phyloP scores from a whole-genome alignment of 2,888 invertebrate species.

The Priapulus caudatus region DNA sequence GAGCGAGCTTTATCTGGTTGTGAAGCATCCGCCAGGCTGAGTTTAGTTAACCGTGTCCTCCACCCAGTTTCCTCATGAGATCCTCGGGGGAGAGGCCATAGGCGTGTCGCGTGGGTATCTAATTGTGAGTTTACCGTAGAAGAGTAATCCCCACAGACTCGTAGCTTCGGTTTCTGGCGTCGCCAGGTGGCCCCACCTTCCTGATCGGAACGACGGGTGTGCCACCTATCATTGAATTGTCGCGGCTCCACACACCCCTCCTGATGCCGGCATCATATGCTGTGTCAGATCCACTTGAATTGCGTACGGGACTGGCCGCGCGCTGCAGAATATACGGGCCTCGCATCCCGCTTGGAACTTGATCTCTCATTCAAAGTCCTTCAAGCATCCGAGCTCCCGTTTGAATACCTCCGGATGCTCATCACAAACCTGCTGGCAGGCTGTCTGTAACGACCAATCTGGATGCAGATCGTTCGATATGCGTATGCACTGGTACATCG shows the following conservation, averaged over 20 bases:
- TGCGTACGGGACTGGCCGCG: constrained; percentile 11
- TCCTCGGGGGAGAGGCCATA: background rate
- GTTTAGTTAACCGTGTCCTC: background rate
- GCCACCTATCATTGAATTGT: background rate
- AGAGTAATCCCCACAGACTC: background rate
- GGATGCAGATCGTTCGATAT: too few relatives aligned
- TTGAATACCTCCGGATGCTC: constrained; percentile 14
- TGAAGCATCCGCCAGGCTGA: background rate
- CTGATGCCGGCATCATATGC: constrained; percentile 10
- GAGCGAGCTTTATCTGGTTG: background rate
- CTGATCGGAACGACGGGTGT: background rate
- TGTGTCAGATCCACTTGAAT: constrained; percentile 7
- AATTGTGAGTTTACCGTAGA: background rate
- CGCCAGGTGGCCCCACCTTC: background rate
- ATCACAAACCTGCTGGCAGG: constrained; percentile 9
- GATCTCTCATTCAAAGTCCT: constrained; percentile 12
- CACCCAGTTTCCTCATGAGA: background rate
- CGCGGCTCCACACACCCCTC: constrained; percentile 9
- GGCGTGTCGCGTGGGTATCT: background rate
- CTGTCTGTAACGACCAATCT: too few relatives aligned
- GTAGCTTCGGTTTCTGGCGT: background rate
- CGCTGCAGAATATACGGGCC: constrained; percentile 12
- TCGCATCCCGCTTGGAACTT: constrained; percentile 8
- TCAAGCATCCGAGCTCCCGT: constrained; percentile 11
- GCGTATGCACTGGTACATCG: too few relatives aligned